Conservation (phyloP, 2,113 vertebrate genomes). For the Sapajus apella region DNA sequence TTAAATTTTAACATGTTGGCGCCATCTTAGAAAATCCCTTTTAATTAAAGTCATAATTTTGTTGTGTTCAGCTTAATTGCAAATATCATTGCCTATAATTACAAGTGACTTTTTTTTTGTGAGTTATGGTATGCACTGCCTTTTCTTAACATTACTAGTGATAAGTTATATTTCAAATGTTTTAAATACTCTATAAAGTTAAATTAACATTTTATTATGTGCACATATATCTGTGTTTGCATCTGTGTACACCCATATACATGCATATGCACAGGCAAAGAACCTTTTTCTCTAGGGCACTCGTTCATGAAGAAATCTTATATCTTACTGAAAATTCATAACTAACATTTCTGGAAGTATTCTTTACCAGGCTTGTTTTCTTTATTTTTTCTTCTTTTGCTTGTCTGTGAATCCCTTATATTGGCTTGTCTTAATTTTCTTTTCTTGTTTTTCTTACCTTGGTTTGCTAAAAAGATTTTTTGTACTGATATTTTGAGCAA, state of each 20-base stretch:
- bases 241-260: background rate
- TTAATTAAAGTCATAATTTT: constrained; percentile 88
- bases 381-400: background rate
- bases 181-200: constrained; percentile 67
- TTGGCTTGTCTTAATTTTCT: background rate
- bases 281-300: background rate
- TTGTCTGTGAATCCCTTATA: background rate
- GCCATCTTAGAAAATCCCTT: constrained; percentile 80
- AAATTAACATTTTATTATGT: constrained; percentile 67
- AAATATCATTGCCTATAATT: constrained; percentile 79
- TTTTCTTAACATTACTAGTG: constrained; percentile 53
- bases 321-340: background rate
- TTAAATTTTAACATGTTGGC: constrained; percentile 85
- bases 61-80: constrained; percentile 83
- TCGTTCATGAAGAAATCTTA: background rate
- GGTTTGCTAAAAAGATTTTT: background rate
- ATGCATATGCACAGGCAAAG: background rate
- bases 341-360: background rate
- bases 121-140: constrained; percentile 66
- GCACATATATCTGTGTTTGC: background rate
- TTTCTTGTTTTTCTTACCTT: background rate
- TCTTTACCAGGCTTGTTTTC: background rate
- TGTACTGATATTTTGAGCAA: background rate
- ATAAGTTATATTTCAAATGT: constrained; percentile 46
- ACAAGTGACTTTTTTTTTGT: constrained; percentile 69